Evolutionary conservation across 2,113 vertebrate genomes (phyloP).

Genomic region (Tachysurus vachellii): DNA sequence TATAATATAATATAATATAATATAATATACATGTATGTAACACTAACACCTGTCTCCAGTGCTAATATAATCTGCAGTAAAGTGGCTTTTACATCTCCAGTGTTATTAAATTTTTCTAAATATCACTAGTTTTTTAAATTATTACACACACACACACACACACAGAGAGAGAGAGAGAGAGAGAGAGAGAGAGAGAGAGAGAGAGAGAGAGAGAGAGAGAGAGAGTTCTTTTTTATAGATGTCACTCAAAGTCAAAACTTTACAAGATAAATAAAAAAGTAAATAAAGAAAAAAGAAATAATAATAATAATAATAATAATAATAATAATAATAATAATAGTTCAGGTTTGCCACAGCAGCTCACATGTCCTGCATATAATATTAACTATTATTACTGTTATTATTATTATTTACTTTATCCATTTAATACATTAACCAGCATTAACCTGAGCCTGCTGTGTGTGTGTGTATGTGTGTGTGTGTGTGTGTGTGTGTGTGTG

Average conservation of each 20-base stretch:
- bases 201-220: too few relatives aligned
- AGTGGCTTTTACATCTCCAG: neutral
- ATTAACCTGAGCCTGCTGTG: neutral
- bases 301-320: too few relatives aligned
- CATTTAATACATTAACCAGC: neutral
- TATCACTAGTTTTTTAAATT: neutral
- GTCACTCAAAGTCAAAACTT: neutral
- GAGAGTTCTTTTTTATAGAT: neutral
- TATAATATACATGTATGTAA: neutral
- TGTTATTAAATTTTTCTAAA: neutral
- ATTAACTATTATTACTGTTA: too few relatives aligned
- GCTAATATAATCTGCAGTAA: neutral
- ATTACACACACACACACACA: neutral
- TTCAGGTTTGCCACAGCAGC: too few relatives aligned
- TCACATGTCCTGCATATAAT: too few relatives aligned
- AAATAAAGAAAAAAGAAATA: too few relatives aligned
- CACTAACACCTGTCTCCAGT: neutral
- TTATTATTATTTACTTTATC: slow-evolving; percentile 45
- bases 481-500: too few relatives aligned
- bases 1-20: too few relatives aligned
- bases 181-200: too few relatives aligned
- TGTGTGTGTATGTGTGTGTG: neutral
- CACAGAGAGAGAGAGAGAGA: too few relatives aligned
- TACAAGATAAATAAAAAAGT: neutral
- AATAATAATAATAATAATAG: too few relatives aligned